Percentiles rank a stretch among this genome's conserved stretches.
phyloP scores from a whole-genome alignment of 1,140 invertebrate genomes.

The Melanaphis sacchari region DNA sequence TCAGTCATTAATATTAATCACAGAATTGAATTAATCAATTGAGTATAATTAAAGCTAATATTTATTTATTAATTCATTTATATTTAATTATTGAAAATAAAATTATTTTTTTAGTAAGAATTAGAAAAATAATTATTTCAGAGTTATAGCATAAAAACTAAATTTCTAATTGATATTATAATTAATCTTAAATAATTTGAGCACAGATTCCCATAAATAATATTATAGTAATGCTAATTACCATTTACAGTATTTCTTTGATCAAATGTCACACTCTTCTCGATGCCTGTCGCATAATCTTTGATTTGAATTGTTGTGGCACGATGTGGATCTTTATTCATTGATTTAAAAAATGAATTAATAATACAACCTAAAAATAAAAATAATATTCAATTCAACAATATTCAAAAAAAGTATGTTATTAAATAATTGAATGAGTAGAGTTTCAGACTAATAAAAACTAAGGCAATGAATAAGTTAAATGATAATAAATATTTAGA shows the following conservation, averaged over 20 bases:
- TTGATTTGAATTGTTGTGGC: background rate
- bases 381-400: background rate
- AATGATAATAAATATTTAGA: background rate
- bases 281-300: background rate
- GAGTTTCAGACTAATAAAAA: background rate
- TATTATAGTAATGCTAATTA: background rate
- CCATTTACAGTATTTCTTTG: background rate
- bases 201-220: background rate
- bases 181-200: background rate
- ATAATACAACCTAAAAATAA: background rate
- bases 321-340: rapidly evolving
- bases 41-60: background rate
- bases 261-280: background rate
- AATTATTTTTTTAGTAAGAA: background rate
- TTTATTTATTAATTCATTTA: background rate
- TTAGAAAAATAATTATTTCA: background rate
- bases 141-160: background rate
- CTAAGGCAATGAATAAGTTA: no score
- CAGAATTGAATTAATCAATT: no score
- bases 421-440: background rate
- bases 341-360: rapidly evolving
- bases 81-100: background rate
- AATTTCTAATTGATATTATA: background rate
- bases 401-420: background rate
- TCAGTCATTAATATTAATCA: no score